Evolutionary conservation across 2,888 invertebrate species (phyloP).

Genomic region (Nomada flava): DNA sequence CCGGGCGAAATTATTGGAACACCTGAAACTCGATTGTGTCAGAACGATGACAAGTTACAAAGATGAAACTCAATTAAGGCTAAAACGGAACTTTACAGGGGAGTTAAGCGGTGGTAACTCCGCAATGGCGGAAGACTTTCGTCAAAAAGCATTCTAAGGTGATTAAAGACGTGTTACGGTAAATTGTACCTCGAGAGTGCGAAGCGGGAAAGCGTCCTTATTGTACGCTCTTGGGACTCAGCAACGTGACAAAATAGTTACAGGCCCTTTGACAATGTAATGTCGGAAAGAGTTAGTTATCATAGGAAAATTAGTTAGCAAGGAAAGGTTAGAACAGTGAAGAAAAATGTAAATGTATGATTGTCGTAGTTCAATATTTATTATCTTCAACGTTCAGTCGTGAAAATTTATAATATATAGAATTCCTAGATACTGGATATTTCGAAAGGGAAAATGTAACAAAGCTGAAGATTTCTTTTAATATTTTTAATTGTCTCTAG

Average conservation of each 20-base stretch:
- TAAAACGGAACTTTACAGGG: constrained; percentile 2
- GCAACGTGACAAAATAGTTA: background rate
- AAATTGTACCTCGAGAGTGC: background rate
- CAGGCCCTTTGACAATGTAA: too few relatives aligned
- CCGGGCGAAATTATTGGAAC: background rate
- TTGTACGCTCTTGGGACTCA: background rate
- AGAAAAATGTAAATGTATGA: too few relatives aligned
- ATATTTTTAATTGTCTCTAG: too few relatives aligned
- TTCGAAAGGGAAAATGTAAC: too few relatives aligned
- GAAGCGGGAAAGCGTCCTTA: background rate
- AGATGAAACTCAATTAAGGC: constrained; percentile 3
- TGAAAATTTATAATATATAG: too few relatives aligned
- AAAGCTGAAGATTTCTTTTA: too few relatives aligned
- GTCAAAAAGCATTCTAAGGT: background rate
- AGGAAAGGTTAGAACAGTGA: too few relatives aligned
- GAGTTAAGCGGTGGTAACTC: background rate
- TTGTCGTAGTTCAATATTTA: too few relatives aligned
- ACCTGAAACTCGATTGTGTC: background rate
- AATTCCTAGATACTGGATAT: too few relatives aligned
- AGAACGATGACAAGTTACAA: background rate
- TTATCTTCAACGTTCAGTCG: too few relatives aligned
- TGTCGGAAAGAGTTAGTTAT: too few relatives aligned
- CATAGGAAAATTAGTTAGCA: too few relatives aligned
- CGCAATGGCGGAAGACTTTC: background rate
- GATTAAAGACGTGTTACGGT: constrained; percentile 10